phyloP scores from a whole-genome alignment of 1,140 invertebrate genomes.

The Colletes gigas region DNA sequence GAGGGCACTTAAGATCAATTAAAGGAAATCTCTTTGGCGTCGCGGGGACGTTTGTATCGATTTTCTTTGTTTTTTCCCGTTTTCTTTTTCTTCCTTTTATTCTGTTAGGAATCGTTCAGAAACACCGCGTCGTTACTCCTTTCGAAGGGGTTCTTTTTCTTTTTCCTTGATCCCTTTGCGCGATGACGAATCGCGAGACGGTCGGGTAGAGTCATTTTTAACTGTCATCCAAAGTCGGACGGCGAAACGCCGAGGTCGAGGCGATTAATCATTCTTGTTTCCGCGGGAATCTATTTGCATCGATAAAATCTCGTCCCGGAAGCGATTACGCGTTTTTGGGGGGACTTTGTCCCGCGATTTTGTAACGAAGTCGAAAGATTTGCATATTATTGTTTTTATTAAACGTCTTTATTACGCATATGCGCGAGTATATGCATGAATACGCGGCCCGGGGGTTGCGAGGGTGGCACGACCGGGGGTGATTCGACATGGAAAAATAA shows the following conservation, averaged over 20 bases:
- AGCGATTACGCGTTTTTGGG: background rate
- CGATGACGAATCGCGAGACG: conserved; percentile 2
- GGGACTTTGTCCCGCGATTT: background rate
- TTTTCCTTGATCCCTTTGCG: background rate
- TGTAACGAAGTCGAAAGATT: background rate
- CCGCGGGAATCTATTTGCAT: conserved; percentile 19
- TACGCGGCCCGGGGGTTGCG: too few species aligned
- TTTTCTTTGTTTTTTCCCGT: background rate
- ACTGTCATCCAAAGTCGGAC: conserved; percentile 5
- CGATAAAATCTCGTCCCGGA: background rate
- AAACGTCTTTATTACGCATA: too few species aligned
- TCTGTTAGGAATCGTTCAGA: conserved; percentile 12
- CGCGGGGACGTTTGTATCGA: conserved; percentile 40
- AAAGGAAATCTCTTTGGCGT: conserved; percentile 58
- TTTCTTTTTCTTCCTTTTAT: too few species aligned
- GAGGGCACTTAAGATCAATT: conserved; percentile 60
- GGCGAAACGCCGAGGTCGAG: conserved; percentile 21
- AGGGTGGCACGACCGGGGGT: too few species aligned
- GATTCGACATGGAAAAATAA: too few species aligned
- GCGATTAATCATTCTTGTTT: conserved; percentile 44
- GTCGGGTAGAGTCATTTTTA: conserved; percentile 26
- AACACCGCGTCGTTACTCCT: conserved; percentile 9
- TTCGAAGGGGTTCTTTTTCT: background rate
- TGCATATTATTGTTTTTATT: background rate
- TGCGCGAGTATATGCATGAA: too few species aligned